Evolutionary conservation across 2,113 vertebrate genomes (phyloP).

Genomic region (Psettodes erumei): DNA sequence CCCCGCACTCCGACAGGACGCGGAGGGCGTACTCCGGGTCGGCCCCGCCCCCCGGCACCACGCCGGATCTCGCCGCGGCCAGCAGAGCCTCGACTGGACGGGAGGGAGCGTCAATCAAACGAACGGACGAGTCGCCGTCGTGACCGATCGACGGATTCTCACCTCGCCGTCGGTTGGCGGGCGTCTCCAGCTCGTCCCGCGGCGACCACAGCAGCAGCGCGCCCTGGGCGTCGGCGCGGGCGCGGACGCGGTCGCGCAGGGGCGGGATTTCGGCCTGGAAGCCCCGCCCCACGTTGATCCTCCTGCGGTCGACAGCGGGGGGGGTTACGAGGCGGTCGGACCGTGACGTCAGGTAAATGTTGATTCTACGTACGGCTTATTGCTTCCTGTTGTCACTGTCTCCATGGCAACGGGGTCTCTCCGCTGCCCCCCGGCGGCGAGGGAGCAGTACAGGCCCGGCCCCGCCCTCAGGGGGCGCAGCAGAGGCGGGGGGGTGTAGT

Average conservation of each 20-base stretch:
- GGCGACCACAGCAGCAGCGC: conserved; percentile 62
- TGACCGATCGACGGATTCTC: not conserved
- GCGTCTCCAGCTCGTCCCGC: conserved; percentile 33
- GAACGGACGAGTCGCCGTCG: too few species aligned
- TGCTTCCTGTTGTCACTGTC: conserved; percentile 27
- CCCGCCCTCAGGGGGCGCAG: conserved; percentile 54
- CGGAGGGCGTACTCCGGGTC: conserved; percentile 46
- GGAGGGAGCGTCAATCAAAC: not conserved
- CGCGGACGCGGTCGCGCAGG: not conserved
- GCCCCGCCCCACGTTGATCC: conserved; percentile 56
- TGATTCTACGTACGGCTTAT: conserved; percentile 44
- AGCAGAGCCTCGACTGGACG: conserved; percentile 61
- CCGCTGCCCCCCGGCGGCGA: conserved; percentile 37
- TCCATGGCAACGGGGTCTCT: conserved; percentile 34
- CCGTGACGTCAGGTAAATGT: not conserved
- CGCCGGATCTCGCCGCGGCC: conserved; percentile 59
- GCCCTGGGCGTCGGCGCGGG: conserved; percentile 51
- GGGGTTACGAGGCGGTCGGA: not conserved
- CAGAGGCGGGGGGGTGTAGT: conserved; percentile 64
- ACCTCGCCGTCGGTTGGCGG: conserved; percentile 60
- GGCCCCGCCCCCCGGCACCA: conserved; percentile 50
- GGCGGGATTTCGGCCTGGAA: conserved; percentile 64
- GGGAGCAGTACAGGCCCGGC: conserved; percentile 58
- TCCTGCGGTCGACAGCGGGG: conserved; percentile 41
- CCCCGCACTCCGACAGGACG: conserved; percentile 56